Conservation (phyloP, 1,140 invertebrate species). For the Drosophila bocki region DNA sequence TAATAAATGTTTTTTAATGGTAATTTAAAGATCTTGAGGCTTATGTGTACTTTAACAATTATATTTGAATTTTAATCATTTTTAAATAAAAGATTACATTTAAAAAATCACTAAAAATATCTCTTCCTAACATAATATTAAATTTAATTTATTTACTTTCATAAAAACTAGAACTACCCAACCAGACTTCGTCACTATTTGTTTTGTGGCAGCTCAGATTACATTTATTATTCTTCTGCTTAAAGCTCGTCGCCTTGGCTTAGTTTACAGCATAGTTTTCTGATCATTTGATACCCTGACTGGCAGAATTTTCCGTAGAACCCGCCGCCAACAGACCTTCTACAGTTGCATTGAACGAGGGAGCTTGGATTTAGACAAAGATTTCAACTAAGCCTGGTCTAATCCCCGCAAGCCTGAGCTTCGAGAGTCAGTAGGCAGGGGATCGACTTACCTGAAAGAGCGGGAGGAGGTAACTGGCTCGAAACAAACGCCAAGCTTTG, state of each 20-base stretch:
- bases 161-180: neutral
- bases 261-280: conserved; percentile 28
- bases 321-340: conserved; percentile 37
- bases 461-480: conserved; percentile 31
- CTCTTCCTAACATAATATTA: neutral
- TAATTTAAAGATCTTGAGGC: neutral
- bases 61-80: neutral
- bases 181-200: neutral
- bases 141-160: neutral
- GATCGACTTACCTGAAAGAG: conserved; percentile 32
- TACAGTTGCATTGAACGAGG: conserved; percentile 33
- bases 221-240: conserved; percentile 25
- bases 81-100: too few species aligned
- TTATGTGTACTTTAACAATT: neutral
- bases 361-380: conserved; percentile 38
- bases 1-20: neutral
- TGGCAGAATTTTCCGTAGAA: conserved; percentile 31
- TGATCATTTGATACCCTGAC: conserved; percentile 41
- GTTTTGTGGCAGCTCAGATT: neutral
- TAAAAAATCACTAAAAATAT: neutral
- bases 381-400: conserved; percentile 38
- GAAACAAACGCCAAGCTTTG: conserved; percentile 45
- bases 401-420: conserved; percentile 36
- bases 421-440: conserved; percentile 31
- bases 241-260: conserved; percentile 39